Percentiles rank a stretch among this genome's conserved stretches.
These are phyloP conservation scores for Heliconius himera DNA, from an alignment of 1,140 invertebrate genomes.

Conservation along the genomic window DNA sequence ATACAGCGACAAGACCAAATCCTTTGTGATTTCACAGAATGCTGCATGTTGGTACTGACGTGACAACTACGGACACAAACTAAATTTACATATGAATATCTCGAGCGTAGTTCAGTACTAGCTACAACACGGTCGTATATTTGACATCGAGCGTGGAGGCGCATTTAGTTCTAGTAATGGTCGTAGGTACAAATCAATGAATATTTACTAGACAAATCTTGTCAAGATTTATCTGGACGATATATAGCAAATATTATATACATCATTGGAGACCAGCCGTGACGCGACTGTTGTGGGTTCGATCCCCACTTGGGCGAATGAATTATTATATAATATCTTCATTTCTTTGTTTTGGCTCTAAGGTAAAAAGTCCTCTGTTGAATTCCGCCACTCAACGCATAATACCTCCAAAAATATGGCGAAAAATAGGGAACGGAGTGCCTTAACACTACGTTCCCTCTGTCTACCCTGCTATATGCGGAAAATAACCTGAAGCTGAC, in stretches of 20 bases:
- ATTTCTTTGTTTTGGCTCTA: too few species aligned
- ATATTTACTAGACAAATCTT: not conserved
- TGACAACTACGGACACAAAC: not conserved
- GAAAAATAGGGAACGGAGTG: too few species aligned
- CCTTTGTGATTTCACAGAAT: not conserved
- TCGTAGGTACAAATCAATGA: not conserved
- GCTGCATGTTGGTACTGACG: not conserved
- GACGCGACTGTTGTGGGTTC: too few species aligned
- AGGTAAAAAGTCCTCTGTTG: too few species aligned
- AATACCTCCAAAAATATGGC: too few species aligned
- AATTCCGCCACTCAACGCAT: too few species aligned
- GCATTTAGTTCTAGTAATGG: not conserved
- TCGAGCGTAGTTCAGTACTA: not conserved
- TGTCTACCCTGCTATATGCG: too few species aligned
- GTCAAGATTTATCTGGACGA: not conserved
- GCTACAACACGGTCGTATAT: not conserved
- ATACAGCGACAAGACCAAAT: not conserved
- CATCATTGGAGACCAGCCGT: too few species aligned
- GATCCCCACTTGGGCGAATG: too few species aligned
- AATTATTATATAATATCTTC: too few species aligned
- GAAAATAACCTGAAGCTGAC: too few species aligned
- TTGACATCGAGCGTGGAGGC: not conserved
- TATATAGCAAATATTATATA: not conserved
- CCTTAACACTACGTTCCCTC: too few species aligned
- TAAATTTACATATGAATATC: slow-evolving; percentile 1